Conservation (phyloP, 2,888 invertebrate genomes). For the Agrypnus murinus region DNA sequence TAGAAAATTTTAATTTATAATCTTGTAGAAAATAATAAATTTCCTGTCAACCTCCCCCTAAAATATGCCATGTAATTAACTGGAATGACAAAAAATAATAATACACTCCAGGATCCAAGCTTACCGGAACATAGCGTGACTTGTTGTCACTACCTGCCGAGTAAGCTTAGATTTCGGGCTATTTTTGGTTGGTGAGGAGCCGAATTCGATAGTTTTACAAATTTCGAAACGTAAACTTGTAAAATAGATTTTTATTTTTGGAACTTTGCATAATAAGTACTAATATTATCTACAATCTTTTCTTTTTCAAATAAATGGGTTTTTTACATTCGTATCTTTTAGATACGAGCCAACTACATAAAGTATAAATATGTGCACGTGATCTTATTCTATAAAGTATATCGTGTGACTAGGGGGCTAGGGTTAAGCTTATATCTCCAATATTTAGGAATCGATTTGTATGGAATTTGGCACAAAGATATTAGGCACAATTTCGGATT, state of each 20-base stretch:
- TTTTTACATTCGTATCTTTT: no score
- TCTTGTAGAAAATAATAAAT: conserved; percentile 37
- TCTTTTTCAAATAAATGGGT: no score
- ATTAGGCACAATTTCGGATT: no score
- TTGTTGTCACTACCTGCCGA: conserved; percentile 32
- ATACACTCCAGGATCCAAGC: conserved; percentile 41
- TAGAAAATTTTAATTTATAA: conserved; percentile 44
- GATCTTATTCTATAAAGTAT: no score
- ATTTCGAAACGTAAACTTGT: conserved; percentile 1
- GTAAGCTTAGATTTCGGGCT: conserved; percentile 29
- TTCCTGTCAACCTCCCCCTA: conserved; percentile 41
- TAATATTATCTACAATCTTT: no score
- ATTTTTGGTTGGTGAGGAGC: conserved; percentile 17
- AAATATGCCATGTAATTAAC: conserved; percentile 54
- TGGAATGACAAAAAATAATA: conserved; percentile 54
- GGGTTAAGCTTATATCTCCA: no score
- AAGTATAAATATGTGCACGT: no score
- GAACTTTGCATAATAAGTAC: no score
- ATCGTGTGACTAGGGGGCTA: no score
- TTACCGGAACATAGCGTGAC: conserved; percentile 56
- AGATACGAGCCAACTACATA: no score
- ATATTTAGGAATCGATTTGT: no score
- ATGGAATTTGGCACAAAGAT: no score
- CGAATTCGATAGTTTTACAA: conserved; percentile 11
- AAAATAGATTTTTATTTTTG: conserved; percentile 9